A percentile compares a stretch with the other conserved stretches of the same genome.
These are phyloP conservation scores for Capricornis sumatraensis DNA, from an alignment of 2,113 vertebrate genomes.

Conservation along the genomic window DNA sequence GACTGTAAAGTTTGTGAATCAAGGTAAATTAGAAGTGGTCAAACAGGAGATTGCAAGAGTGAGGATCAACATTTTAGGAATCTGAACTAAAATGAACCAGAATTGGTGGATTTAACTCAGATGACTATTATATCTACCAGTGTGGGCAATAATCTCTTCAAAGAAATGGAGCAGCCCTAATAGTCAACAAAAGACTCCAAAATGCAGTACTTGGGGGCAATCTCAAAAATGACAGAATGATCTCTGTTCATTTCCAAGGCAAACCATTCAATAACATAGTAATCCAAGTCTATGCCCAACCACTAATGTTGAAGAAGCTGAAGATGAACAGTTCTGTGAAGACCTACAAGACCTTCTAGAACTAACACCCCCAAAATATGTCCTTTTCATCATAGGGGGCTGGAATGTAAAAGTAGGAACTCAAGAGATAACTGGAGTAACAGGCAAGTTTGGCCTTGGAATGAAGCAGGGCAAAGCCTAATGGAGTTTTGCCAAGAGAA, in stretches of 20 bases:
- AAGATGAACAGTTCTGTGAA: not conserved
- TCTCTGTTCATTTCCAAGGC: not conserved
- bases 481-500: not conserved
- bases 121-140: not conserved
- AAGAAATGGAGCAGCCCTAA: not conserved
- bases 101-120: not conserved
- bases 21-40: not conserved
- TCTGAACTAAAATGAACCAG: not conserved
- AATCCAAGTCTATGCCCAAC: not conserved
- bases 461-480: not conserved
- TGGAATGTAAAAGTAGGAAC: not conserved
- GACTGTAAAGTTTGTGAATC: not conserved
- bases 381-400: not conserved
- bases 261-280: not conserved
- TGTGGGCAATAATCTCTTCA: not conserved
- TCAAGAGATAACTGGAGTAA: not conserved
- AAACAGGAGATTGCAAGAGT: not conserved
- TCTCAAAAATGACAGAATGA: not conserved
- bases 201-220: not conserved
- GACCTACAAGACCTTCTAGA: not conserved
- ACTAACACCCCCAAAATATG: rapidly evolving
- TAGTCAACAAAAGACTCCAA: not conserved
- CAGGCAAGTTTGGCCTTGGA: not conserved
- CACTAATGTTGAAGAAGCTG: not conserved
- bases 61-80: not conserved